Percentiles rank a stretch among this genome's conserved stretches.
These are phyloP conservation scores for Sebastes fasciatus DNA, from an alignment of 2,113 vertebrate species.

Conservation along the genomic window DNA sequence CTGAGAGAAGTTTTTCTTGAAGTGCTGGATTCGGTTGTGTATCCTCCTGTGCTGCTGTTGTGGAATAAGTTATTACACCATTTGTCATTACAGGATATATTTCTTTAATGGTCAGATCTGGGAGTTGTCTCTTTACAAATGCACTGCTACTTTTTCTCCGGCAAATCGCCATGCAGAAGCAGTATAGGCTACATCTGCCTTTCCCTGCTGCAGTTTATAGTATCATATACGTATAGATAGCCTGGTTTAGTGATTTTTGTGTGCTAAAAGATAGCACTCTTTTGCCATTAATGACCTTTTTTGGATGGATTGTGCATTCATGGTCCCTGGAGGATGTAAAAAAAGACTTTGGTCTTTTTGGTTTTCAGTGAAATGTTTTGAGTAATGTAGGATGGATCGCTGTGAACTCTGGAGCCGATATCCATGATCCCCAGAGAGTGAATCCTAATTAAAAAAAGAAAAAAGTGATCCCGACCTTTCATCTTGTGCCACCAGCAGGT, in stretches of 20 bases:
- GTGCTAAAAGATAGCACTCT: background rate
- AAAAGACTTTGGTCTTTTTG: too few relatives aligned
- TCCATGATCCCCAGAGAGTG: too few relatives aligned
- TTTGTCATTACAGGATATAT: slow-evolving; percentile 52
- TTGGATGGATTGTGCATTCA: too few relatives aligned
- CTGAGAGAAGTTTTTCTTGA: slow-evolving; percentile 45
- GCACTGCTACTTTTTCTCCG: slow-evolving; percentile 24
- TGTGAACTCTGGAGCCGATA: too few relatives aligned
- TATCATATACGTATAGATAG: background rate
- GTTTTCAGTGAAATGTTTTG: too few relatives aligned
- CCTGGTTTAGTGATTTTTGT: slow-evolving; percentile 1
- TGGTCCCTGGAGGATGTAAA: too few relatives aligned
- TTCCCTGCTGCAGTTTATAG: background rate
- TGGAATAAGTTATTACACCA: slow-evolving; percentile 44
- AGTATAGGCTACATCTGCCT: background rate
- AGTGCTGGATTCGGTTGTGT: slow-evolving; percentile 33
- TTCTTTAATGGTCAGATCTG: slow-evolving; percentile 43
- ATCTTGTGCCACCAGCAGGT: too few relatives aligned
- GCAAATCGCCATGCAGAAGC: slow-evolving; percentile 8
- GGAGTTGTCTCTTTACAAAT: slow-evolving; percentile 21
- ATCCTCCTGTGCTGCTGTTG: slow-evolving; percentile 44
- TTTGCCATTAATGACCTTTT: too few relatives aligned
- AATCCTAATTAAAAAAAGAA: too few relatives aligned
- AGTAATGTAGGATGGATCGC: too few relatives aligned
- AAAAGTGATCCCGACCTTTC: too few relatives aligned